Base-by-base conservation (phyloP, 2,888 invertebrate genomes). In the Lochmaea capreae region DNA sequence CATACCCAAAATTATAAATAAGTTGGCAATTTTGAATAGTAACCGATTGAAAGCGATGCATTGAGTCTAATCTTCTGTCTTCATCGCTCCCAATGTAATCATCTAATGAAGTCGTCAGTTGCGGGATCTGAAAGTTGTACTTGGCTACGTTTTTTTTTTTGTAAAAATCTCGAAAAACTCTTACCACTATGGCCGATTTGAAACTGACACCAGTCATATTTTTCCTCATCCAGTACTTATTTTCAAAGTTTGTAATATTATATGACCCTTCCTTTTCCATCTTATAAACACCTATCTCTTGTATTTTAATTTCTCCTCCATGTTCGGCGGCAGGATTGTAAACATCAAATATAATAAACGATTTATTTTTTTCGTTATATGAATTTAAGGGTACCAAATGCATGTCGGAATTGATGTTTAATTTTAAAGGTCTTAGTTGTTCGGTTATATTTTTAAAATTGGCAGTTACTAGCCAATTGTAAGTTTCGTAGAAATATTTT, bases 1-100 rank as follows among this genome's bases (percentile, higher is more conserved):
- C 88, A 88, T 86, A 92, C 92, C 90, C 91, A 83, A 93, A 91
- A 86, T 93, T 93, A 82, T 89, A 93, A 86, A 92, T 89, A 78
- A 92, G 91, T 77, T 88, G 85, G 72, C 93, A 89, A 82, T 91
- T 89, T 76, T 90, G 83, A 12, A 92, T 84, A 6, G 90, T 87
- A 74, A 89, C 90, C 83, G 89, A 92, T 84, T 92, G 92, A 81
- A 91, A 89, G 79, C 91, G 90, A 84, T 92, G 90, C 87, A 92
- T 88, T 0, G 91, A 90, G 85, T 93, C 92, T 39, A 90, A 87
- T 81, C 90, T 89, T 46, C 87, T 86, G 70, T 89, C 87, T 26
- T 87, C 87, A 6, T 89, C 89, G 62, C 87, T 87, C 18, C 86
- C 87, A 59, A 91, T 84, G 80, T 91, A 92, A 67, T 90, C 84